These are phyloP conservation scores for Beris chalybata DNA, from an alignment of 2,888 invertebrate genomes.

Conservation along the genomic window DNA sequence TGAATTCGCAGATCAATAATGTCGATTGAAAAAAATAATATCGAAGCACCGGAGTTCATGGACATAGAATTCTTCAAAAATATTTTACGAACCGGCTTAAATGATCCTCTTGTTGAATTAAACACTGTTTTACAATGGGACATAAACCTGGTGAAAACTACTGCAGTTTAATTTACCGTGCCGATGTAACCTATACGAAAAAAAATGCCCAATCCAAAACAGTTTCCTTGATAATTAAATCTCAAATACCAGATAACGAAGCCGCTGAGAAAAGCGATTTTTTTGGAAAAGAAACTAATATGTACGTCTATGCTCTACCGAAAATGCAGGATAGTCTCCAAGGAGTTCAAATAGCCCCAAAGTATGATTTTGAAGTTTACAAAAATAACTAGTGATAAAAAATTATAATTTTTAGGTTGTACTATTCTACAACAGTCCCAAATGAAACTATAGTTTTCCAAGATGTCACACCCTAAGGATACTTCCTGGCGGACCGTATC, in stretches of 20 bases:
- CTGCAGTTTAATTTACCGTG: slow-evolving; percentile 34
- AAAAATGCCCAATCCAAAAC: slow-evolving; percentile 24
- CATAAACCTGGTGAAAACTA: slow-evolving; percentile 32
- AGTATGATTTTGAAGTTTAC: slow-evolving; percentile 26
- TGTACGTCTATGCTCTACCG: slow-evolving; percentile 42
- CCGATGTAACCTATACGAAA: slow-evolving; percentile 8
- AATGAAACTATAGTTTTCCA: slow-evolving; percentile 55
- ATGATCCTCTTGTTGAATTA: slow-evolving; percentile 43
- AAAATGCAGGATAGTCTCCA: slow-evolving; percentile 36
- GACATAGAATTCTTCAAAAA: slow-evolving; percentile 46
- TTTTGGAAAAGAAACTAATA: slow-evolving; percentile 42
- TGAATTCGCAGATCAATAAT: not conserved
- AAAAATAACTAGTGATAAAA: not conserved
- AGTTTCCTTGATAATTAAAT: slow-evolving; percentile 37
- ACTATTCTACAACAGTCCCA: slow-evolving; percentile 13
- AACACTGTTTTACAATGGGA: slow-evolving; percentile 44
- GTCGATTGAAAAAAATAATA: slow-evolving; percentile 8
- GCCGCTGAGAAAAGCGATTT: slow-evolving; percentile 24
- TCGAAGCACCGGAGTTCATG: slow-evolving; percentile 45
- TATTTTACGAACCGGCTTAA: slow-evolving; percentile 48
- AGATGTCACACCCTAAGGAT: slow-evolving; percentile 59
- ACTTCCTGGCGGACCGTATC: slow-evolving; percentile 57
- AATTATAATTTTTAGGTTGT: not conserved
- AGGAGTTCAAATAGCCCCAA: slow-evolving; percentile 36
- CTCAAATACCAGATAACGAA: slow-evolving; percentile 34